Percentiles rank a stretch among this genome's conserved stretches.
phyloP scores from a whole-genome alignment of 2,113 vertebrate species.

The Otus sunia region DNA sequence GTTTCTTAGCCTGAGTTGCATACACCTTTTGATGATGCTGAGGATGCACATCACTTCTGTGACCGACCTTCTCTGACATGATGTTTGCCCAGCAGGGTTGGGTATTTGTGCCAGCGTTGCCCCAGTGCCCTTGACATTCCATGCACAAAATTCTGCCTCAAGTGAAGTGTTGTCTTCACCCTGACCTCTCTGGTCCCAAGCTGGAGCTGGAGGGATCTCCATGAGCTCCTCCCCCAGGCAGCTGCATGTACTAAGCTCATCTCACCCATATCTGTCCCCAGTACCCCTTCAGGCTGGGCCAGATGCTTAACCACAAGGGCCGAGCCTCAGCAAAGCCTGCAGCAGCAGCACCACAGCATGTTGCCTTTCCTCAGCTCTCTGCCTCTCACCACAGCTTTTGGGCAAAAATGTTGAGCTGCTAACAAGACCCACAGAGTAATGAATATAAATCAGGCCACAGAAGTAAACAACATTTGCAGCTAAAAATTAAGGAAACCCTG shows the following conservation, averaged over 20 bases:
- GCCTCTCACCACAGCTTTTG: background rate
- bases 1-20: background rate
- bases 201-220: background rate
- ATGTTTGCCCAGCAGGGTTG: background rate
- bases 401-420: background rate
- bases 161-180: background rate
- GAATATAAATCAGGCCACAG: background rate
- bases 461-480: background rate
- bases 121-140: background rate
- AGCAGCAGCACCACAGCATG: background rate
- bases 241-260: background rate
- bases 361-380: background rate
- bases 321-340: background rate
- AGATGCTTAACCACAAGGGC: background rate
- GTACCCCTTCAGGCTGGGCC: rapidly evolving
- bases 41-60: background rate
- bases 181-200: background rate
- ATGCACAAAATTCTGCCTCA: background rate
- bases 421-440: background rate
- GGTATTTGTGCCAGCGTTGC: background rate
- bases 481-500: background rate
- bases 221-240: background rate
- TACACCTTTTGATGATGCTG: background rate
- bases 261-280: background rate
- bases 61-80: background rate